Conservation (phyloP, 2,888 invertebrate genomes). For the Drosophila hamatofila region DNA sequence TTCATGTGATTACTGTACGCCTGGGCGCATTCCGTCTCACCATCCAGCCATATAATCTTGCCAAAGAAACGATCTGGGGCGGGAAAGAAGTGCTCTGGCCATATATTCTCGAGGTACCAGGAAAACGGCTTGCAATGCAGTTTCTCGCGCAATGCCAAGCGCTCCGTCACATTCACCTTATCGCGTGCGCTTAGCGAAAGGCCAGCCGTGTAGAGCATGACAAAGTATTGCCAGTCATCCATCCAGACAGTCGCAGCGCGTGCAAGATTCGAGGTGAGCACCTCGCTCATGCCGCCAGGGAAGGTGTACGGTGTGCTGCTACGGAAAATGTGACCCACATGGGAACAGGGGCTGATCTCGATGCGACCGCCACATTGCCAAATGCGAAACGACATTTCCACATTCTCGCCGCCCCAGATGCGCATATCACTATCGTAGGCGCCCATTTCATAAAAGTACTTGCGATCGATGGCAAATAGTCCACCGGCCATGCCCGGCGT, state of each 20-base stretch:
- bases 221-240: conserved; percentile 98
- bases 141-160: conserved; percentile 89
- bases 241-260: conserved; percentile 98
- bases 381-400: conserved; percentile 97
- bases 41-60: conserved; percentile 87
- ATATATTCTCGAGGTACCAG: conserved; percentile 97
- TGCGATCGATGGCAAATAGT: conserved; percentile 92
- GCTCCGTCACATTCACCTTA: conserved; percentile 86
- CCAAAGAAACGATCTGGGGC: conserved; percentile 95
- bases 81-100: conserved; percentile 98
- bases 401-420: conserved; percentile 98
- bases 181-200: conserved; percentile 85
- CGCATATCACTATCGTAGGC: conserved; percentile 97
- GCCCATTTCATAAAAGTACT: conserved; percentile 95
- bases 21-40: conserved; percentile 76
- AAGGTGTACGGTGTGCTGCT: conserved; percentile 98
- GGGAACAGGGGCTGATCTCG: conserved; percentile 96
- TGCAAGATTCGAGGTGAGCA: conserved; percentile 94
- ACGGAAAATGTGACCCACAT: conserved; percentile 97
- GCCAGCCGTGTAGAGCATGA: conserved; percentile 92
- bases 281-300: conserved; percentile 94
- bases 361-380: conserved; percentile 98
- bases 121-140: conserved; percentile 94
- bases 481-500: conserved; percentile 98
- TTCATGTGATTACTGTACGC: conserved; percentile 79